Evolutionary conservation across 2,888 invertebrate species (phyloP).

Genomic region (Chloroclystis v-ata): DNA sequence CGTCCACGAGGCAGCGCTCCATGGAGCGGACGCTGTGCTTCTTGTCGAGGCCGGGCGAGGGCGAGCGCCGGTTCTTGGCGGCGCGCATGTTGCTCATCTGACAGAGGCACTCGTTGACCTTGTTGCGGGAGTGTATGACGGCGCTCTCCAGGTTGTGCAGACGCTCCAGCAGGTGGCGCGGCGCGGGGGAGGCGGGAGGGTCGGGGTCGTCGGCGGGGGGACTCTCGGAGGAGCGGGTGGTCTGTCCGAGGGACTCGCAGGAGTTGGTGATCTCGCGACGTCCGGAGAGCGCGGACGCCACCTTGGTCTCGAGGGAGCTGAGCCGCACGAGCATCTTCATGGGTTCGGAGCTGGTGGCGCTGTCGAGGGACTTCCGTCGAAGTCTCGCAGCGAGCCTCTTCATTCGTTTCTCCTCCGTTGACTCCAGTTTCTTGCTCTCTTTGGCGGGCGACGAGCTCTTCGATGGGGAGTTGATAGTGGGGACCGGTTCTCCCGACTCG

Average conservation of each 20-base stretch:
- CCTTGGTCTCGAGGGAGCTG: slow-evolving; percentile 87
- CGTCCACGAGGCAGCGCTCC: slow-evolving; percentile 81
- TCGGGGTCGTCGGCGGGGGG: slow-evolving; percentile 50
- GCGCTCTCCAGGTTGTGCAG: slow-evolving; percentile 80
- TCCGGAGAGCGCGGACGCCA: slow-evolving; percentile 78
- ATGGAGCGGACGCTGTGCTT: slow-evolving; percentile 80
- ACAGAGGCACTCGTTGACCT: slow-evolving; percentile 82
- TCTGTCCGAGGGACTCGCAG: slow-evolving; percentile 75
- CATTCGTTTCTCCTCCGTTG: slow-evolving; percentile 70
- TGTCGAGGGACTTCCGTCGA: slow-evolving; percentile 86
- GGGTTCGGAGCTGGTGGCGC: slow-evolving; percentile 86
- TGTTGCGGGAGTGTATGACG: slow-evolving; percentile 80
- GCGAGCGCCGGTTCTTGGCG: slow-evolving; percentile 80
- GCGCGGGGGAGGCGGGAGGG: slow-evolving; percentile 63
- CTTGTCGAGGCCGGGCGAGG: slow-evolving; percentile 82
- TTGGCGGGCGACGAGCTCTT: slow-evolving; percentile 76
- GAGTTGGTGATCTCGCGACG: slow-evolving; percentile 72
- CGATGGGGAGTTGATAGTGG: slow-evolving; percentile 67
- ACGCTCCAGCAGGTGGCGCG: slow-evolving; percentile 77
- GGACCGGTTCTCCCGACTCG: slow-evolving; percentile 72
- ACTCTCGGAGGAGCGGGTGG: slow-evolving; percentile 60
- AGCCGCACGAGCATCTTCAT: slow-evolving; percentile 88
- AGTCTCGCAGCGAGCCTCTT: slow-evolving; percentile 77
- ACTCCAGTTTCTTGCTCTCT: slow-evolving; percentile 74
- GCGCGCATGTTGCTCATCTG: slow-evolving; percentile 81